Evolutionary conservation across 64 coral and sea anemone species (phyloP).

Genomic region (Pachyseris speciosa): DNA sequence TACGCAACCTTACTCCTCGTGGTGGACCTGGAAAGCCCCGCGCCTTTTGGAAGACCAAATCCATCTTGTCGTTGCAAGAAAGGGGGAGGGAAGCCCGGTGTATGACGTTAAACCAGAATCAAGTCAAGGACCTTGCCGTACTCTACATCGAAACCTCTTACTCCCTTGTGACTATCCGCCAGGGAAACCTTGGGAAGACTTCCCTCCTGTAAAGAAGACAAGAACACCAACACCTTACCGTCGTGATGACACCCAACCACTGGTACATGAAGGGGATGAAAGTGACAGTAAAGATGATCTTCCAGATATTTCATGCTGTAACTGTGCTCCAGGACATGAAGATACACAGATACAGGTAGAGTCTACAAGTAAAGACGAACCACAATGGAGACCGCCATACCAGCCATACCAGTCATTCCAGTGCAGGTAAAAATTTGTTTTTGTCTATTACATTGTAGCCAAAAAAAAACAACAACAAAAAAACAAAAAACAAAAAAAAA

Average conservation of each 20-base stretch:
- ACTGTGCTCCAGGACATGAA: neutral
- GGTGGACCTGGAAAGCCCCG: constrained; percentile 60
- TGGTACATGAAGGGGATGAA: neutral
- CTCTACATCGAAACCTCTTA: constrained; percentile 49
- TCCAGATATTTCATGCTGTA: neutral
- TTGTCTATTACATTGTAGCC: no score
- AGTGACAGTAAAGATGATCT: constrained; percentile 5
- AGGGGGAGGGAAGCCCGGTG: constrained; percentile 65
- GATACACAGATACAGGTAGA: neutral
- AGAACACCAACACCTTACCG: constrained; percentile 23
- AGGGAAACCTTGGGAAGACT: neutral
- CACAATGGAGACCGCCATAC: constrained; percentile 8
- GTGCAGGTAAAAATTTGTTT: no score
- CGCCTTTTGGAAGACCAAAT: constrained; percentile 58
- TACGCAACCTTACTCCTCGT: constrained; percentile 46
- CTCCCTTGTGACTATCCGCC: constrained; percentile 38
- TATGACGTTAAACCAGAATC: constrained; percentile 67
- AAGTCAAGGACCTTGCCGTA: constrained; percentile 31
- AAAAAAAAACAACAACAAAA: no score
- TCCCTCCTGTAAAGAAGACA: neutral
- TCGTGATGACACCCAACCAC: no score
- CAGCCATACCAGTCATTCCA: neutral
- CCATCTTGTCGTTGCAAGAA: constrained; percentile 49
- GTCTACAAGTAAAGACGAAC: neutral
- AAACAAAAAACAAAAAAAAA: no score